Evolutionary conservation across 2,888 invertebrate genomes (phyloP), one percentile per base, ranked within the genome.

Genomic region (Abrostola tripartita): DNA sequence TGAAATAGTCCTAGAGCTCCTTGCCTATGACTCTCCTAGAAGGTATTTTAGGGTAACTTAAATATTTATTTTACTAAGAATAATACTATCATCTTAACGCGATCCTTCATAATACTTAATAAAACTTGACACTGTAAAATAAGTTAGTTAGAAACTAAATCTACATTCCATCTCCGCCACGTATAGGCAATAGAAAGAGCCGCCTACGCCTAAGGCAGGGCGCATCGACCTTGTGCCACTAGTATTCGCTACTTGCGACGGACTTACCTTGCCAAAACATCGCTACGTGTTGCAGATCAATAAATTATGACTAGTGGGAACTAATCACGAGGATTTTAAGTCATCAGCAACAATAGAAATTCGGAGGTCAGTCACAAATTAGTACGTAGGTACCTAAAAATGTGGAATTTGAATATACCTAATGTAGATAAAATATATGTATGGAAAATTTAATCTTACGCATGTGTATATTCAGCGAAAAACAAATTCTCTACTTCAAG

Each of bases 231-330:
- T 88, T 87, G 88, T 69, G 67, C 78, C 67, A 77, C 14, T 47
- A 24, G 67, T 76, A 84, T 82, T 84, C 66, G 86, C 83, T 74
- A 83, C 65, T 78, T 65, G 82, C 78, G 75, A 76, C 71, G 58
- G 70, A 70, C 69, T 85, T 76, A 82, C 84, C 81, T 86, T 87
- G 86, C 83, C 85, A 85, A 86, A 87, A 81, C 69, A 59, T 71
- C 52, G 57, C 62, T 68, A 70, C 56, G 61, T 44, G 66, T 74
- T 72, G 70, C 72, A 74, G 74, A 55, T 47, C 51, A 57, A 74
- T 74, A 61, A 74, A 74, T 74, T 69, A 61, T 47, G 47, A 52
- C 52, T 52, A 40, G 52, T 51, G 65, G 54, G 42, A 47, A 12
- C 14, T 53, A 44, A 50, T 58, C 50, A 36, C 35, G 35, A 2